Percentiles rank a stretch among this genome's conserved stretches.
Conservation (phyloP, 35 echinoderm and acorn worm species). For the Heliocidaris tuberculata region DNA sequence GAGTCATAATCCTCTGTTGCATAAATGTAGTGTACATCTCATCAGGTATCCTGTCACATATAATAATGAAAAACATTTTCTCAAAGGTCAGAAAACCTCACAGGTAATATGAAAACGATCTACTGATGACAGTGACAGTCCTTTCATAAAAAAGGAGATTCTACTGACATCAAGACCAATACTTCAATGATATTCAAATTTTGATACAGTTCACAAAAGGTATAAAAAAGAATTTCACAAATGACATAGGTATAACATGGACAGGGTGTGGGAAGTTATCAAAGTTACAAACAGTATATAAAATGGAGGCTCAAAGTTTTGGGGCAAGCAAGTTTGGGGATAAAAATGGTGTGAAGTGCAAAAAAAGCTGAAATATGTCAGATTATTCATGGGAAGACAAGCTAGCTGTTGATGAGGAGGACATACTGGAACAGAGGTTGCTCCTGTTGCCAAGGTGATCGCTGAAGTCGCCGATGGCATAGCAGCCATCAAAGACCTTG, state of each 20-base stretch:
- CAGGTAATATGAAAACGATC: neutral
- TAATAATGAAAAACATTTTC: neutral
- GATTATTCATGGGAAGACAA: constrained; percentile 58
- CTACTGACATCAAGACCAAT: neutral
- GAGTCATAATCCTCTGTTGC: neutral
- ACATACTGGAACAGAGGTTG: constrained; percentile 56
- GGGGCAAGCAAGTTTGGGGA: neutral
- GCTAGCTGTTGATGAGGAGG: constrained; percentile 58
- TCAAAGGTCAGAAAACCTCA: neutral
- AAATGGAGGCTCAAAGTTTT: neutral
- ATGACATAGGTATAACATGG: neutral
- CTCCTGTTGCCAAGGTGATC: constrained; percentile 46
- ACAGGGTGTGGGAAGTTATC: neutral
- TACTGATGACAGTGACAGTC: neutral
- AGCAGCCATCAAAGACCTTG: constrained; percentile 46
- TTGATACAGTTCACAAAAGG: constrained; percentile 4
- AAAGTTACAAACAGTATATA: neutral
- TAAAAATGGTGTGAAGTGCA: neutral
- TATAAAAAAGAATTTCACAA: neutral
- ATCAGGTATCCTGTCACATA: neutral
- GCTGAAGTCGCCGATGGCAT: constrained; percentile 42
- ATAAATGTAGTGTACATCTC: neutral
- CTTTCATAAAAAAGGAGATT: no score
- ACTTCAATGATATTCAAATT: neutral
- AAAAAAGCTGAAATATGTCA: neutral